These are phyloP conservation scores for Lasioglossum villosulum DNA, from an alignment of 2,888 invertebrate genomes.

Conservation along the genomic window DNA sequence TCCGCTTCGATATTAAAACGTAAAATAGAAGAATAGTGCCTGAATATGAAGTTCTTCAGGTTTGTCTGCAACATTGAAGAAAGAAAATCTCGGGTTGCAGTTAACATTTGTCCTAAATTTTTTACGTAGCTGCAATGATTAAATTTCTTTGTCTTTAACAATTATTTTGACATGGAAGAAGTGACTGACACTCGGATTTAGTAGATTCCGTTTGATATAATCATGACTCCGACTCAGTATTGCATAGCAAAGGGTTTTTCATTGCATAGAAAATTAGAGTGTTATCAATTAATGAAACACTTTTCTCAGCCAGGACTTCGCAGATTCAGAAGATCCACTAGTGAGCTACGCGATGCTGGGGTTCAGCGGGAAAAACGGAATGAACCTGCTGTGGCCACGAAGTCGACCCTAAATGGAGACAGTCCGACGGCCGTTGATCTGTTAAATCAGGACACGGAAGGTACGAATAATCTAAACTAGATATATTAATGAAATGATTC, in stretches of 20 bases:
- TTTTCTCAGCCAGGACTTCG: slow-evolving; percentile 62
- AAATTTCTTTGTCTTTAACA: background rate
- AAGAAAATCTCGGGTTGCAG: no score
- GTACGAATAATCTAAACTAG: slow-evolving; percentile 7
- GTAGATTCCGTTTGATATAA: background rate
- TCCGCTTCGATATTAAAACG: background rate
- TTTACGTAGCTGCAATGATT: background rate
- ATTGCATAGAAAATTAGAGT: no score
- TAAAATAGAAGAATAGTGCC: background rate
- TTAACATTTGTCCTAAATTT: background rate
- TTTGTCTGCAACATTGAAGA: no score
- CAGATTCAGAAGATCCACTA: slow-evolving; percentile 49
- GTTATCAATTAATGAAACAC: background rate
- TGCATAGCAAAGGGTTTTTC: no score
- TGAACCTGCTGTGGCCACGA: slow-evolving; percentile 69
- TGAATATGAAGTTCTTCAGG: background rate
- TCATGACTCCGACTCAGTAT: background rate
- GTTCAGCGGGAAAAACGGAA: background rate
- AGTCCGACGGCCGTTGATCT: slow-evolving; percentile 40
- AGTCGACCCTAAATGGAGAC: slow-evolving; percentile 65
- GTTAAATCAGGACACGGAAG: slow-evolving; percentile 33
- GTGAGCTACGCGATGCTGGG: slow-evolving; percentile 38
- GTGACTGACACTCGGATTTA: rapidly evolving
- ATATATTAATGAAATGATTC: background rate
- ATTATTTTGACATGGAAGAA: background rate